Percentiles rank a stretch among this genome's conserved stretches.
Conservation (phyloP, 2,113 vertebrate species). For the Vanacampus margaritifer region DNA sequence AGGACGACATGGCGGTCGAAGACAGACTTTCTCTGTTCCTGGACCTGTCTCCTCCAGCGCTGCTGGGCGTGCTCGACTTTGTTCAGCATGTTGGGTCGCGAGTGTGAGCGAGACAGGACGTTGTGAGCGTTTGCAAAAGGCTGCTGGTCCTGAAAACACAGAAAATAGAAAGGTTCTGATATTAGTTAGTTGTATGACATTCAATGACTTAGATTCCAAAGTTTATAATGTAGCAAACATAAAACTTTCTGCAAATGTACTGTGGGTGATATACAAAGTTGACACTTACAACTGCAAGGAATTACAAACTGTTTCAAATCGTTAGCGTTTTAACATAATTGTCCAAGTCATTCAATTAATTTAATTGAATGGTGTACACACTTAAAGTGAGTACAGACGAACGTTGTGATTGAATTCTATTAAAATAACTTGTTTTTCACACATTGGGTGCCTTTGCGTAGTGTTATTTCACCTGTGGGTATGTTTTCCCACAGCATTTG, state of each 20-base stretch:
- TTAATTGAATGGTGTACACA: no score
- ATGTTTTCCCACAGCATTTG: no score
- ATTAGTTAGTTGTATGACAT: not conserved
- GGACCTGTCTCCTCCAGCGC: conserved; percentile 96
- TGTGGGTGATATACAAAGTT: not conserved
- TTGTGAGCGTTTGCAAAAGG: conserved; percentile 95
- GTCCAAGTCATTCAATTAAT: not conserved
- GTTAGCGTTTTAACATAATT: not conserved
- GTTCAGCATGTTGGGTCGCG: conserved; percentile 91
- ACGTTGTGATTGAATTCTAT: no score
- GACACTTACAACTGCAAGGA: not conserved
- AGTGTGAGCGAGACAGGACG: conserved; percentile 87
- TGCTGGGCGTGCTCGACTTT: conserved; percentile 97
- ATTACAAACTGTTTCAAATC: not conserved
- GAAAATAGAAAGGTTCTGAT: not conserved
- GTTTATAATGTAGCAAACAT: not conserved
- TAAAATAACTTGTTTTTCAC: no score
- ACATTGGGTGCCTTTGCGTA: no score
- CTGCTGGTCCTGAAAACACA: conserved; percentile 85
- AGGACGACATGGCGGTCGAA: conserved; percentile 97
- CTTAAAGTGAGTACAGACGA: no score
- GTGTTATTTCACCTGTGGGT: no score
- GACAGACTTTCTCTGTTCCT: conserved; percentile 96
- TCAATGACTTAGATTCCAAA: not conserved
- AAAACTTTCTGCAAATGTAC: not conserved